phyloP scores from a whole-genome alignment of 2,888 invertebrate species.

The Drosophila vallismaia region DNA sequence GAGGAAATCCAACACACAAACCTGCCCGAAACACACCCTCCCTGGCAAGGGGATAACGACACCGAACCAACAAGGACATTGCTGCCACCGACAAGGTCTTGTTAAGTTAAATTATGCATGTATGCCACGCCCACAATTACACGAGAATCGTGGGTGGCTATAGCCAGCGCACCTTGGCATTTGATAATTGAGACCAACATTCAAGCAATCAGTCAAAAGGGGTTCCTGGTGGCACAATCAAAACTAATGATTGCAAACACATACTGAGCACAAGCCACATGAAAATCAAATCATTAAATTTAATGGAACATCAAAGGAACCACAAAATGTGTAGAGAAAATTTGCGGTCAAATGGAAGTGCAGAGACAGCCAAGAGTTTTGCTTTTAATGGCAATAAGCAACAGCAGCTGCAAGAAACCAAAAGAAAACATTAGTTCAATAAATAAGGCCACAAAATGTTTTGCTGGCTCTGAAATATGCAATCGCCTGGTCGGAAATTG shows the following conservation, averaged over 20 bases:
- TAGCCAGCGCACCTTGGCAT: constrained; percentile 33
- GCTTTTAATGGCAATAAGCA: constrained; percentile 13
- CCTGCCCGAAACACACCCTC: constrained; percentile 4
- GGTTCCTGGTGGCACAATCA: constrained; percentile 18
- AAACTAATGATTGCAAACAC: constrained; percentile 25
- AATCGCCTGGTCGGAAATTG: constrained; percentile 28
- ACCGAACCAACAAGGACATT: constrained; percentile 54
- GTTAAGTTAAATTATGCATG: constrained; percentile 77
- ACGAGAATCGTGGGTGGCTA: not conserved
- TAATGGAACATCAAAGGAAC: constrained; percentile 34
- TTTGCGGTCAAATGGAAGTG: constrained; percentile 31
- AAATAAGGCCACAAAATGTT: constrained; percentile 40
- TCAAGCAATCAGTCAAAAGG: constrained; percentile 8
- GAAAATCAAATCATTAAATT: constrained; percentile 24
- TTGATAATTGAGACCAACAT: constrained; percentile 37
- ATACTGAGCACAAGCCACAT: constrained; percentile 3
- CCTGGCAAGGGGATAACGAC: constrained; percentile 33
- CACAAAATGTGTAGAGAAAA: constrained; percentile 15
- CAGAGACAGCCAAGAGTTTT: constrained; percentile 13
- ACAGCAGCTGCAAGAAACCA: constrained; percentile 19
- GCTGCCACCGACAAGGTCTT: constrained; percentile 63
- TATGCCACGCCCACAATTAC: constrained; percentile 55
- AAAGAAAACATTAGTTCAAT: constrained; percentile 43
- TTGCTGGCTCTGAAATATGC: constrained; percentile 17
- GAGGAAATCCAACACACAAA: constrained; percentile 38